A percentile compares a stretch with the other conserved stretches of the same genome.
These are phyloP conservation scores for Machaerirhynchus nigripectus DNA, from an alignment of 2,113 vertebrate genomes.

Conservation along the genomic window DNA sequence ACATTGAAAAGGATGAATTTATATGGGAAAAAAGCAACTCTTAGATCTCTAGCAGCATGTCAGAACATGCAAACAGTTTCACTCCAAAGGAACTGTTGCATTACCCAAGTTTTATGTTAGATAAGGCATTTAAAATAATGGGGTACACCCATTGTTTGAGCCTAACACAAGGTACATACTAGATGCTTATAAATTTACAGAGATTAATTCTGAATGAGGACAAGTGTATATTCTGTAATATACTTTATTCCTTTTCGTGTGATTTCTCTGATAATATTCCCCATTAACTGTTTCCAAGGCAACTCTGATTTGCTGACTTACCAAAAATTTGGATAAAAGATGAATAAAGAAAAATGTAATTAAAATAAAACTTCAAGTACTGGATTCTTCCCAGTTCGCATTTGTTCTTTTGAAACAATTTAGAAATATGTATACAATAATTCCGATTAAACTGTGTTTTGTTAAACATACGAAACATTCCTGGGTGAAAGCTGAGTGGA, in stretches of 20 bases:
- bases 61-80: background rate
- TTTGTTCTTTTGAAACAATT: background rate
- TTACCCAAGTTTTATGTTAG: background rate
- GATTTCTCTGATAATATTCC: background rate
- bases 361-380: background rate
- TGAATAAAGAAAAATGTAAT: background rate
- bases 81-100: background rate
- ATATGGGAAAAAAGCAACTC: background rate
- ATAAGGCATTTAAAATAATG: background rate
- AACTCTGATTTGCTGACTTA: background rate
- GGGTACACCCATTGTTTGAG: background rate
- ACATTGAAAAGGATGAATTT: background rate
- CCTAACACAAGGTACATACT: background rate
- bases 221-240: background rate
- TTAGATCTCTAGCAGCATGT: background rate
- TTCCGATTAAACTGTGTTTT: background rate
- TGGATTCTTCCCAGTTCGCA: background rate
- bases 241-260: background rate
- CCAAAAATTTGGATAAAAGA: background rate
- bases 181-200: background rate
- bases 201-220: background rate
- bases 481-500: background rate
- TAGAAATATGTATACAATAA: background rate
- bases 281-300: background rate
- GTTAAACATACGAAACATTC: background rate